These are phyloP conservation scores for Barypeithes pellucidus DNA, from an alignment of 2,888 invertebrate genomes.

Conservation along the genomic window DNA sequence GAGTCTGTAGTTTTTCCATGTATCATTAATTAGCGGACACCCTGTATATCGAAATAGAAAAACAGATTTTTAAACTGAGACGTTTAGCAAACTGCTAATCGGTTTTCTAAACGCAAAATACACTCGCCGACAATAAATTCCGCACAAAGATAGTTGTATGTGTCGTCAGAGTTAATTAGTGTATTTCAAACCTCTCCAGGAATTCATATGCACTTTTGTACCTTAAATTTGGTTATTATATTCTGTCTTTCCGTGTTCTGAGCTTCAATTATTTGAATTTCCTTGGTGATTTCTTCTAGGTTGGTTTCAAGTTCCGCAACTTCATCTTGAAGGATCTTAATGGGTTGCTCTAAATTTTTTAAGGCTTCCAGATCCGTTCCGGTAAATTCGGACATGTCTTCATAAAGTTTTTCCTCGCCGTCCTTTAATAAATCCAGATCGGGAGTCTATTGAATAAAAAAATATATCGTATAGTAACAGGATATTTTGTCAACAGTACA, in stretches of 20 bases:
- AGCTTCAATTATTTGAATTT: slow-evolving; percentile 12
- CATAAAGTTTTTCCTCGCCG: not conserved
- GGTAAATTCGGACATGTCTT: not conserved
- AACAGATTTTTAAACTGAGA: too few species aligned
- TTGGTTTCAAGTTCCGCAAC: slow-evolving; percentile 10
- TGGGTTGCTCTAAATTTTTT: slow-evolving; percentile 2
- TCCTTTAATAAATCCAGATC: not conserved
- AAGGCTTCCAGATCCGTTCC: slow-evolving; percentile 21
- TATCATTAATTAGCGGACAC: too few species aligned
- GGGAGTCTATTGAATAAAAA: not conserved
- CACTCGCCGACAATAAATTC: too few species aligned
- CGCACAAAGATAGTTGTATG: too few species aligned
- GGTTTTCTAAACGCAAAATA: too few species aligned
- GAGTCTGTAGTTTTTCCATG: too few species aligned
- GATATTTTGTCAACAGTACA: too few species aligned
- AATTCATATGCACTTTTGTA: not conserved
- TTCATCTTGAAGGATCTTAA: slow-evolving; percentile 2
- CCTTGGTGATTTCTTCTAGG: slow-evolving; percentile 12
- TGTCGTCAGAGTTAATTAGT: not conserved
- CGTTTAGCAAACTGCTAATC: too few species aligned
- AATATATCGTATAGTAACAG: not conserved
- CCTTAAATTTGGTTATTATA: slow-evolving; percentile 29
- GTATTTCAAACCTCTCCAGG: not conserved
- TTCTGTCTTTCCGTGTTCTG: slow-evolving; percentile 25
- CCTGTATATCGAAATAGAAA: too few species aligned